phyloP scores from a whole-genome alignment of 35 echinoderm and acorn worm species.

The Stichopus chloronotus region DNA sequence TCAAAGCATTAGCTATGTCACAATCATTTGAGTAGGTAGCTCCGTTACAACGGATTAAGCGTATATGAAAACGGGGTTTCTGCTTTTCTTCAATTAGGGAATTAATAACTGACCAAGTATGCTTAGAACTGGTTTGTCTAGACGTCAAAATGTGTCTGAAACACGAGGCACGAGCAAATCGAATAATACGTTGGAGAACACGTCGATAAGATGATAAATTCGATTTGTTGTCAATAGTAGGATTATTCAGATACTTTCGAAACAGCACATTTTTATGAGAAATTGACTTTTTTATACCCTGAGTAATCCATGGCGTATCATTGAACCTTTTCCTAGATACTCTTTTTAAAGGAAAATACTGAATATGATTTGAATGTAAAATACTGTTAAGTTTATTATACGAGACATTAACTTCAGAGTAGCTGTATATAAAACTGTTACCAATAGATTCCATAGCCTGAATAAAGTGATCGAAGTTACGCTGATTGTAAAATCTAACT shows the following conservation, averaged over 20 bases:
- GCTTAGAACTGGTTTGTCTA: constrained; percentile 11
- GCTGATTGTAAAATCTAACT: not conserved
- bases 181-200: no score
- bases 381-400: not conserved
- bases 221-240: no score
- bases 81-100: not conserved
- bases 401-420: not conserved
- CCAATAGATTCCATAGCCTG: not conserved
- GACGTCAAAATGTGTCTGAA: not conserved
- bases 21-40: not conserved
- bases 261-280: no score
- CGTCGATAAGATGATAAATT: no score
- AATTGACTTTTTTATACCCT: not conserved
- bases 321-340: not conserved
- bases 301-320: not conserved
- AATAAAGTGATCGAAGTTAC: not conserved
- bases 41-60: not conserved
- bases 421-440: not conserved
- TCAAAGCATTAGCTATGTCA: constrained; percentile 12
- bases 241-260: no score
- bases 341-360: constrained; percentile 10
- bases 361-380: not conserved
- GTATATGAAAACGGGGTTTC: not conserved
- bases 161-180: not conserved
- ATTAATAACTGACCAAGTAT: not conserved